Evolutionary conservation across 2,113 vertebrate genomes (phyloP), one percentile per base, ranked within the genome.

Genomic region (Centropus unirufus): DNA sequence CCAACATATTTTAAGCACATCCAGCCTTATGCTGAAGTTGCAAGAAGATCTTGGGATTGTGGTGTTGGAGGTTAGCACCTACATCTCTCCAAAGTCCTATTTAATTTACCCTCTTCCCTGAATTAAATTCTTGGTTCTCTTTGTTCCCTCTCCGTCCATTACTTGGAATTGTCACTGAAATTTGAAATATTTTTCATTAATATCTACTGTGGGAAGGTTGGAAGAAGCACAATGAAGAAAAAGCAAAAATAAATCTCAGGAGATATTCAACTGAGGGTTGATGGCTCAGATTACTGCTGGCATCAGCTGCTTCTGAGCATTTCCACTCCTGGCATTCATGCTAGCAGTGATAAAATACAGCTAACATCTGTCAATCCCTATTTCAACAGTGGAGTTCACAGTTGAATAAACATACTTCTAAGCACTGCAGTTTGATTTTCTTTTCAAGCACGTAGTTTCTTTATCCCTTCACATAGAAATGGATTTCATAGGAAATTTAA

Each of bases 331-430:
- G 83, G 82, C 75, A 80, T 76, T 58, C 49, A 69, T 42, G n/a
- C 87, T 4, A 88, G 51, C 4, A 72, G 44, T 61, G 69, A 84
- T 76, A 95, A 92, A 93, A 94, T 87, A 82, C 11, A 36, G 61
- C 44, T 92, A 81, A 78, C 0, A 3, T 89, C 92, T 90, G 61
- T 87, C 94, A 93, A 89, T 78, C 69, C 26, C 44, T 74, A 29
- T 89, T 83, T 89, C 90, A 68, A 72, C 49, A 57, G 83, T 57
- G 68, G n/a, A 82, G 81, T 94, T 94, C 58, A 83, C 70, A 88
- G 83, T 94, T 95, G 87, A 94, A 94, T 93, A 97, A 97, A 97
- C 89, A 97, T 89, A 80, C 32, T 82, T 90, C 73, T 85, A 83
- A 95, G 91, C 66, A 75, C n/a, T 66, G 58, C 32, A 36, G 73